Conservation (phyloP, 2,113 vertebrate genomes). For the Lophius piscatorius region DNA sequence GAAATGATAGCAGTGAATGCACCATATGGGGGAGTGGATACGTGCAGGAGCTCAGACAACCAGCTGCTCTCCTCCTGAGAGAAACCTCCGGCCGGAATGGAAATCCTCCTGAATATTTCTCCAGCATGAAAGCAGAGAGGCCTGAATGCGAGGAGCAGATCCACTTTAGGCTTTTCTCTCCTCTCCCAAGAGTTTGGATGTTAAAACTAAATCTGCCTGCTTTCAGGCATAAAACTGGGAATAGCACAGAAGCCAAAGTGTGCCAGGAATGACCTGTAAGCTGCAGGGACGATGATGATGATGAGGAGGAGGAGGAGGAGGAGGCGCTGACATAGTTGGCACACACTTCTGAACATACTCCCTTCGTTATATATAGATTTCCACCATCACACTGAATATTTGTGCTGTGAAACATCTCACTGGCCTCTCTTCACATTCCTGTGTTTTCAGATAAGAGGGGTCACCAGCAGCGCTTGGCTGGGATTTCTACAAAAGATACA, state of each 20-base stretch:
- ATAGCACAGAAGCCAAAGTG: conserved; percentile 2
- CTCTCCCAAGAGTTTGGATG: conserved; percentile 7
- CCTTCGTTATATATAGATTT: conserved; percentile 44
- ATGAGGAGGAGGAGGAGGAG: too few relatives aligned
- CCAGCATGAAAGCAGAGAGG: conserved; percentile 5
- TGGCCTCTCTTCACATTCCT: not conserved
- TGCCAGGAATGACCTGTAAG: conserved; percentile 18
- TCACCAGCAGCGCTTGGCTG: not conserved
- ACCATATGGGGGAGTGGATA: conserved; percentile 1
- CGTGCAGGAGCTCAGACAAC: conserved; percentile 19
- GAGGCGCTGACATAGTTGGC: conserved; percentile 49
- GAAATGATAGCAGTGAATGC: conserved; percentile 50
- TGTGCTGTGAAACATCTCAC: not conserved
- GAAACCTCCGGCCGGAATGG: conserved; percentile 36
- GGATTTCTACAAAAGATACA: not conserved
- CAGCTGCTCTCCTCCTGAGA: conserved; percentile 26
- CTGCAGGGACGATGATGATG: not conserved
- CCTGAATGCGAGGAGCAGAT: conserved; percentile 2
- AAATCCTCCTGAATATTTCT: conserved; percentile 39
- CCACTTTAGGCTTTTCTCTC: not conserved
- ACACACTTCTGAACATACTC: conserved; percentile 37
- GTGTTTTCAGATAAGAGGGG: not conserved
- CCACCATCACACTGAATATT: conserved; percentile 23
- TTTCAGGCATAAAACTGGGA: not conserved
- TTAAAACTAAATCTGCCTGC: conserved; percentile 2